These are phyloP conservation scores for Apostichopus parvimensis DNA, from an alignment of 35 echinoderm and acorn worm genomes.

Conservation along the genomic window DNA sequence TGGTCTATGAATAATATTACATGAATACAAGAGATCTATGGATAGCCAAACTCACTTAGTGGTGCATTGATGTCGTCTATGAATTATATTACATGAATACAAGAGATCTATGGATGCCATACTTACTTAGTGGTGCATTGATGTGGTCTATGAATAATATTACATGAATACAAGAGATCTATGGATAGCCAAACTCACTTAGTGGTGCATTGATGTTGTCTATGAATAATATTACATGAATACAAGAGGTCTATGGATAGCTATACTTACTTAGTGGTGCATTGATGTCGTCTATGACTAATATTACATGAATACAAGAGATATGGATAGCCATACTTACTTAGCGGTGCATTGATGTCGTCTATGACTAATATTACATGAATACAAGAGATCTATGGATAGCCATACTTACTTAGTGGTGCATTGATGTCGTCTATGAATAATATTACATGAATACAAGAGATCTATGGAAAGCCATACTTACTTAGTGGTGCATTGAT, in stretches of 20 bases:
- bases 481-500: slow-evolving; percentile 96
- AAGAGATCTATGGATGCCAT: no score
- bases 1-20: slow-evolving; percentile 87
- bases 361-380: slow-evolving; percentile 84
- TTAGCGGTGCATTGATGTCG: slow-evolving; percentile 49
- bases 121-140: slow-evolving; percentile 56
- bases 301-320: no score
- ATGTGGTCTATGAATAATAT: slow-evolving; percentile 92
- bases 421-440: slow-evolving; percentile 97
- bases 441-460: slow-evolving; percentile 71
- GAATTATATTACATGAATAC: no score
- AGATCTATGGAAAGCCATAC: slow-evolving; percentile 56
- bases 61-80: no score
- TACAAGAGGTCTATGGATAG: slow-evolving; percentile 50
- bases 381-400: slow-evolving; percentile 72
- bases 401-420: neutral
- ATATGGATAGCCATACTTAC: no score
- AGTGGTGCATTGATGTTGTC: slow-evolving; percentile 99
- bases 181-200: slow-evolving; percentile 55
- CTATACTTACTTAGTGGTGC: no score
- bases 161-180: slow-evolving; percentile 73
- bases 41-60: neutral
- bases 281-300: no score
- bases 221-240: slow-evolving; percentile 79
- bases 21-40: slow-evolving; percentile 73